Evolutionary conservation across 2,888 invertebrate species (phyloP).

Genomic region (Bombylius discolor): DNA sequence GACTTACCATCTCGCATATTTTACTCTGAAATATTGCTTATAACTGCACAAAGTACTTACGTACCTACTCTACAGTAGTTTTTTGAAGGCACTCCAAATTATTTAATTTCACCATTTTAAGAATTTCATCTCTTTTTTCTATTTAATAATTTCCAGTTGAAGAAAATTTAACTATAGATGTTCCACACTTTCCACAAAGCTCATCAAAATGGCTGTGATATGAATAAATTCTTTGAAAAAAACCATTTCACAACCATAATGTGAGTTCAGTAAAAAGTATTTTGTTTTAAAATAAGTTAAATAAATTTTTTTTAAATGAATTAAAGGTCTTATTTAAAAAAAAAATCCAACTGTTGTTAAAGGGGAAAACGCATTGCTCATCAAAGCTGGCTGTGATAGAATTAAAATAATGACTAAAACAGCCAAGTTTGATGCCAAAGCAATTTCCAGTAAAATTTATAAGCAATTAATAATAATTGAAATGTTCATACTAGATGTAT

Average conservation of each 20-base stretch:
- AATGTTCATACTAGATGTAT: not conserved
- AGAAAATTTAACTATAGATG: not conserved
- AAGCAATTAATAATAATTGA: not conserved
- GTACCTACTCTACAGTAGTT: too few relatives aligned
- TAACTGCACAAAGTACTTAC: too few relatives aligned
- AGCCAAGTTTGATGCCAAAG: conserved; percentile 36
- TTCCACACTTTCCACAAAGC: conserved; percentile 5
- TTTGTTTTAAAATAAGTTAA: too few relatives aligned
- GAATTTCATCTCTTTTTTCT: too few relatives aligned
- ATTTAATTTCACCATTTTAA: too few relatives aligned
- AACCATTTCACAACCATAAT: conserved; percentile 14
- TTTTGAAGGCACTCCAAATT: too few relatives aligned
- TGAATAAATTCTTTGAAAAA: conserved; percentile 2
- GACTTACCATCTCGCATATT: too few relatives aligned
- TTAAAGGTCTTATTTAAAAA: not conserved
- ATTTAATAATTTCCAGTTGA: not conserved
- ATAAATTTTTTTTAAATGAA: too few relatives aligned
- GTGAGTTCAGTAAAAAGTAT: conserved; percentile 8
- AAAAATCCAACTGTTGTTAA: not conserved
- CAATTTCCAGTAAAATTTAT: conserved; percentile 2
- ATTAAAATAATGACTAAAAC: conserved; percentile 28
- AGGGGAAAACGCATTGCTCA: conserved; percentile 30
- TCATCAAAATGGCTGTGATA: conserved; percentile 14
- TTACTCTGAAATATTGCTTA: too few relatives aligned
- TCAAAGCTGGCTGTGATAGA: conserved; percentile 38